Conservation (phyloP, 2,888 invertebrate genomes). For the Asteroscopus sphinx region DNA sequence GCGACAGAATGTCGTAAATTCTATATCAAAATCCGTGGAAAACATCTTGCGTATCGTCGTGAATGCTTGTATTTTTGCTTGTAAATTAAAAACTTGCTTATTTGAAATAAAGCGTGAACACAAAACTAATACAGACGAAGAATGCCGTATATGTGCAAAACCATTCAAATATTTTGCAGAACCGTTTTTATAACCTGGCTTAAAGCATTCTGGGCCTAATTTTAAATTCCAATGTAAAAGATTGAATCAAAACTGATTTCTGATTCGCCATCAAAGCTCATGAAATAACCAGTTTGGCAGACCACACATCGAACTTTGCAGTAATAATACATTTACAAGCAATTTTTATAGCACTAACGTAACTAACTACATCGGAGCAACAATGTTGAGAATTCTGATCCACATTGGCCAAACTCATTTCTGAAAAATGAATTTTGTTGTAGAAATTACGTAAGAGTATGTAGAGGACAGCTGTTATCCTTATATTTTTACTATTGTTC, state of each 20-base stretch:
- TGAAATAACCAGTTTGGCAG: conserved; percentile 43
- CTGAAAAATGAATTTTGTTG: not conserved
- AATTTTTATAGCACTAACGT: conserved; percentile 22
- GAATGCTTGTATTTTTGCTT: not conserved
- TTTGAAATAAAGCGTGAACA: conserved; percentile 11
- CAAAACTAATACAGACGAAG: conserved; percentile 6
- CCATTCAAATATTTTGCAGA: conserved; percentile 27
- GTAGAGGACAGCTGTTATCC: too few relatives aligned
- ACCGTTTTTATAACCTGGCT: conserved; percentile 36
- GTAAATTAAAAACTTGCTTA: conserved; percentile 4
- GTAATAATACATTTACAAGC: conserved; percentile 28
- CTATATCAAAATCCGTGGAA: conserved; percentile 7
- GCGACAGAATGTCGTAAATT: not conserved
- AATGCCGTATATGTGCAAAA: not conserved
- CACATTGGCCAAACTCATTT: conserved; percentile 7
- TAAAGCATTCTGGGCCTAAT: conserved; percentile 25
- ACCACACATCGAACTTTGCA: conserved; percentile 44
- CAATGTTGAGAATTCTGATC: conserved; percentile 16
- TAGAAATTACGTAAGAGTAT: not conserved
- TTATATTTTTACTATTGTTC: too few relatives aligned
- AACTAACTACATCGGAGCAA: conserved; percentile 12
- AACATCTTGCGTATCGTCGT: conserved; percentile 5
- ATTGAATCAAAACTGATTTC: conserved; percentile 27
- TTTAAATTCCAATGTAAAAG: conserved; percentile 39
- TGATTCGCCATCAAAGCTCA: conserved; percentile 27